Evolutionary conservation across 2,888 invertebrate species (phyloP), one percentile per base, ranked within the genome.

Genomic region (Orthosia gothica): DNA sequence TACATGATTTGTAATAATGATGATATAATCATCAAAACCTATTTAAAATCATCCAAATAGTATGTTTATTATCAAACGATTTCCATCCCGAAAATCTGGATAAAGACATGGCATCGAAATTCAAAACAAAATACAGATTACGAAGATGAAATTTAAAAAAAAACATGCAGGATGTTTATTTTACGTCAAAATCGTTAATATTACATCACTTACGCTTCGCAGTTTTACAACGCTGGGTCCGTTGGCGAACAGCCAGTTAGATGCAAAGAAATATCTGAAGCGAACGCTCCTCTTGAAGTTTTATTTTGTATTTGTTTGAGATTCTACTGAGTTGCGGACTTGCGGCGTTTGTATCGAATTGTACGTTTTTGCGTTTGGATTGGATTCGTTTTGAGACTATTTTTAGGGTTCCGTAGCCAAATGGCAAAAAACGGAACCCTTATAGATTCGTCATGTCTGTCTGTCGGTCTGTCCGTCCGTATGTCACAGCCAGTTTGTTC

Each of bases 171-270:
- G 65, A 83, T 84, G 84, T 85, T 83, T 80, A 71, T 59, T 61
- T 74, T 63, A 74, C 83, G 83, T 81, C 67, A 76, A 62, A 74
- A 79, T 76, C 74, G 76, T 80, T 85, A 73, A 66, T 79, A 76
- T 84, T 84, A 84, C 85, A 83, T 83, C 86, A 84, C 45, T 79
- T 76, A 69, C 70, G 68, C 55, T 69, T 69, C 47, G 0, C 63
- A 61, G 55, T 67, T 70, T 66, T 67, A 85, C 80, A 69, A 62
- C 83, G 40, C 40, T 40, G 57, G 13, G 52, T 18, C 55, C 4
- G 1, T 85, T 84, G 84, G 84, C 79, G 0, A 0, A 0, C 18
- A 12, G 85, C 84, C 84, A 79, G 40, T 12, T n/a, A 20, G 4
- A 55, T 18, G 40, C 26, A 26, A 70, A 73, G 79, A 79, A 74